Conservation (phyloP, 2,113 vertebrate genomes). For the Aviceda subcristata region DNA sequence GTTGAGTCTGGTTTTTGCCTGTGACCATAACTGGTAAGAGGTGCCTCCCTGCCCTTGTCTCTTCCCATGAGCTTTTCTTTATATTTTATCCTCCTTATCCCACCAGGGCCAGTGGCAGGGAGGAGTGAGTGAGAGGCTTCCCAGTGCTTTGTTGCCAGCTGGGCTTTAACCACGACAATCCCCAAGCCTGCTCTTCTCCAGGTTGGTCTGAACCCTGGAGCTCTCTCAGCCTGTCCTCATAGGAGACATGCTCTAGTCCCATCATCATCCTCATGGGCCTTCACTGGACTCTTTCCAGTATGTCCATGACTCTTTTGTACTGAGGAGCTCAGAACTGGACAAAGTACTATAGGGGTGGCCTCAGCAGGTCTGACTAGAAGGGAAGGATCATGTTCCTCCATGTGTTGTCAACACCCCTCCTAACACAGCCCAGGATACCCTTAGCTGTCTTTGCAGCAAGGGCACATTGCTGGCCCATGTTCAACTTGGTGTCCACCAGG, state of each 20-base stretch:
- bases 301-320: background rate
- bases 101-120: too few species aligned
- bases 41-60: too few species aligned
- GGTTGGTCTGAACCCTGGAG: background rate
- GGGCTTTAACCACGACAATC: too few species aligned
- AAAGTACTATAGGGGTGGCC: background rate
- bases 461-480: background rate
- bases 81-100: too few species aligned
- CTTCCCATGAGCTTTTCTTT: too few species aligned
- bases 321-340: background rate
- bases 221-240: background rate
- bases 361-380: background rate
- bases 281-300: background rate
- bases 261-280: background rate
- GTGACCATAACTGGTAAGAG: too few species aligned
- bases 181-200: background rate
- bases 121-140: too few species aligned
- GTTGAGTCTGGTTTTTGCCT: too few species aligned
- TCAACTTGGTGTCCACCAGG: background rate
- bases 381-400: background rate
- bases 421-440: background rate
- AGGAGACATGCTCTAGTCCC: background rate
- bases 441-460: background rate
- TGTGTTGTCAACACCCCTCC: background rate
- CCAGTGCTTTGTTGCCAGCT: too few species aligned